A percentile compares a stretch with the other conserved stretches of the same genome.
Evolutionary conservation across 2,888 invertebrate species (phyloP).

Genomic region (Nymphalis urticae): DNA sequence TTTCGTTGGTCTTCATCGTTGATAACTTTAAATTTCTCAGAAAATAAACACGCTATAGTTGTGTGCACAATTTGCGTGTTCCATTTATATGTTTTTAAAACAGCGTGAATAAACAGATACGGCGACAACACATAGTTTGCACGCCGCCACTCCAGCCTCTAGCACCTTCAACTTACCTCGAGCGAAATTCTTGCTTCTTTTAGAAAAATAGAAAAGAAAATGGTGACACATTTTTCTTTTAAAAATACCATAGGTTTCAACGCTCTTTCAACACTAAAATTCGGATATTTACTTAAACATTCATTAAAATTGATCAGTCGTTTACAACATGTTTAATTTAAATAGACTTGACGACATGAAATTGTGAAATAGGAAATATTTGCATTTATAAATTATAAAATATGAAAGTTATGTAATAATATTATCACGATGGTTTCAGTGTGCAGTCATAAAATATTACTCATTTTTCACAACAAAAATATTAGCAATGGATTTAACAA

Average conservation of each 20-base stretch:
- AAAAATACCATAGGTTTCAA: conserved; percentile 37
- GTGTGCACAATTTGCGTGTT: conserved; percentile 30
- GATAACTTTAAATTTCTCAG: background rate
- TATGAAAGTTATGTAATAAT: conserved; percentile 1
- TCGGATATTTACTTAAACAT: conserved; percentile 17
- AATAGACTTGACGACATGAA: too few species aligned
- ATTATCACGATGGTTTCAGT: background rate
- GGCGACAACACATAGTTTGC: conserved; percentile 55
- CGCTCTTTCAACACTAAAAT: conserved; percentile 31
- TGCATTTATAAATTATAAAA: background rate
- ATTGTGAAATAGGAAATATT: background rate
- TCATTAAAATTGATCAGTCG: conserved; percentile 8
- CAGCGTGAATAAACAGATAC: conserved; percentile 42
- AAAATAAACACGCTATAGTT: conserved; percentile 7
- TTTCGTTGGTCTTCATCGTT: too few species aligned
- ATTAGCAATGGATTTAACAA: conserved; percentile 27
- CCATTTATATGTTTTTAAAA: conserved; percentile 41
- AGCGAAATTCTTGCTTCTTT: conserved; percentile 47
- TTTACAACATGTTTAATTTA: background rate
- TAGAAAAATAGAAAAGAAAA: conserved; percentile 46
- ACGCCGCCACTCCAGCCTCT: conserved; percentile 58
- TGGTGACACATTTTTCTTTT: conserved; percentile 43
- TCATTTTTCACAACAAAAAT: conserved; percentile 26
- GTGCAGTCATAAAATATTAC: conserved; percentile 11
- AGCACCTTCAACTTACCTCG: conserved; percentile 61